Evolutionary conservation across 2,797 vertebrate species (phyloP).

Genomic region (Takifugu rubripes): DNA sequence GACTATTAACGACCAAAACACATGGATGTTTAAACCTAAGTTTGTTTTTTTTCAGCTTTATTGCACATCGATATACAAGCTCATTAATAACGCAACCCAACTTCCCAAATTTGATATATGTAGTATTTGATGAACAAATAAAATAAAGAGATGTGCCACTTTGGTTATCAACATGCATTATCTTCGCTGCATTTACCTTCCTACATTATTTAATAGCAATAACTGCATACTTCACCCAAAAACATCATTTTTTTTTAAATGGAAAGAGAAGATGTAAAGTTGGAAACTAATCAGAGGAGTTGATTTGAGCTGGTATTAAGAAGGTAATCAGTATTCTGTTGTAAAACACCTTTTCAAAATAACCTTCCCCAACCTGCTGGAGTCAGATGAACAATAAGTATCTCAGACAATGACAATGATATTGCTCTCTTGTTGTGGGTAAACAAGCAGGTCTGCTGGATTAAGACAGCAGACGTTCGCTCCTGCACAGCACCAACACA

Average conservation of each 20-base stretch:
- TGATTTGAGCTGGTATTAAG: slow-evolving; percentile 56
- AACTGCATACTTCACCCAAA: slow-evolving; percentile 13
- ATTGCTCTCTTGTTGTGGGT: slow-evolving; percentile 65
- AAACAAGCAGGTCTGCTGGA: slow-evolving; percentile 68
- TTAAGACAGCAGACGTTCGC: slow-evolving; percentile 60
- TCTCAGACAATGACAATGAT: slow-evolving; percentile 63
- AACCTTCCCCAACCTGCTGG: slow-evolving; percentile 67
- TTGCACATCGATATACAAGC: too few relatives aligned
- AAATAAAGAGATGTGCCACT: too few relatives aligned
- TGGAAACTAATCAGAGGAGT: slow-evolving; percentile 42
- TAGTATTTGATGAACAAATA: too few relatives aligned
- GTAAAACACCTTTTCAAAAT: slow-evolving; percentile 57
- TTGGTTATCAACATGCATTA: too few relatives aligned
- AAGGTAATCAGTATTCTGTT: slow-evolving; percentile 66
- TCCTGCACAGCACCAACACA: slow-evolving; percentile 61
- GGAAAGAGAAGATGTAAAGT: slow-evolving; percentile 27
- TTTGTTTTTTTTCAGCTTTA: too few relatives aligned
- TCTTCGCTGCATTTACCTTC: too few relatives aligned
- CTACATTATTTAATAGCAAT: background rate
- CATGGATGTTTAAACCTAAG: too few relatives aligned
- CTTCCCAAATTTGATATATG: too few relatives aligned
- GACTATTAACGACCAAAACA: too few relatives aligned
- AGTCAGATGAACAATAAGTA: slow-evolving; percentile 70
- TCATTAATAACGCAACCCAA: too few relatives aligned
- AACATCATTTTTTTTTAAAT: slow-evolving; percentile 26